A percentile compares a stretch with the other conserved stretches of the same genome.
phyloP scores from a whole-genome alignment of 2,113 vertebrate species.

The Pedionomus torquatus region DNA sequence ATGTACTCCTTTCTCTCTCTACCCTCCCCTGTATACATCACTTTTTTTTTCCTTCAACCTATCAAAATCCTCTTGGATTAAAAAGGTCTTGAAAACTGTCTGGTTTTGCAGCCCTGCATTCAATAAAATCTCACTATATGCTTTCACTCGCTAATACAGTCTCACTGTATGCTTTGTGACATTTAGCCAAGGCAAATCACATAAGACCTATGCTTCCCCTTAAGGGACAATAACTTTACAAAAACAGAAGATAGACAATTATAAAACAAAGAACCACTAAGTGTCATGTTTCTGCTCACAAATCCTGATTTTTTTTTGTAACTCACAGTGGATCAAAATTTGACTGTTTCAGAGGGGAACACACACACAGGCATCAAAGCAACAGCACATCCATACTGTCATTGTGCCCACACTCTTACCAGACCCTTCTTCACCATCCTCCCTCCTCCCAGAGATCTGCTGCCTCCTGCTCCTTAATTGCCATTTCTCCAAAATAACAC shows the following conservation, averaged over 20 bases:
- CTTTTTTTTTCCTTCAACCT: neutral
- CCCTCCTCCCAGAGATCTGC: neutral
- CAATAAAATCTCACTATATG: neutral
- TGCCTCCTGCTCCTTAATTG: neutral
- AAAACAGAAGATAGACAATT: neutral
- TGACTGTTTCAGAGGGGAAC: neutral
- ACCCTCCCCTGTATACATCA: neutral
- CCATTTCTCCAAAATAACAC: neutral
- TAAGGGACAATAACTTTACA: neutral
- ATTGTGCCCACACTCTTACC: neutral
- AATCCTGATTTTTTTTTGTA: neutral
- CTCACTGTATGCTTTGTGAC: neutral
- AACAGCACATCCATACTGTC: neutral
- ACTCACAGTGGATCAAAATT: neutral
- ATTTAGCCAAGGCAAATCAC: neutral
- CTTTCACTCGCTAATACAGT: neutral
- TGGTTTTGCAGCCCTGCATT: neutral
- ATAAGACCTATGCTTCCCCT: accelerated
- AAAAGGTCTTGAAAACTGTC: neutral
- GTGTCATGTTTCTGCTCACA: neutral
- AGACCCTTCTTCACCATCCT: neutral
- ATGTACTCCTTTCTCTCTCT: neutral
- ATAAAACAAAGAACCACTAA: neutral
- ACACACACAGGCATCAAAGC: neutral
- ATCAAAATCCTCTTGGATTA: neutral